Evolutionary conservation across 2,113 vertebrate genomes (phyloP), one percentile per base, ranked within the genome.

Genomic region (Eptatretus burgeri): DNA sequence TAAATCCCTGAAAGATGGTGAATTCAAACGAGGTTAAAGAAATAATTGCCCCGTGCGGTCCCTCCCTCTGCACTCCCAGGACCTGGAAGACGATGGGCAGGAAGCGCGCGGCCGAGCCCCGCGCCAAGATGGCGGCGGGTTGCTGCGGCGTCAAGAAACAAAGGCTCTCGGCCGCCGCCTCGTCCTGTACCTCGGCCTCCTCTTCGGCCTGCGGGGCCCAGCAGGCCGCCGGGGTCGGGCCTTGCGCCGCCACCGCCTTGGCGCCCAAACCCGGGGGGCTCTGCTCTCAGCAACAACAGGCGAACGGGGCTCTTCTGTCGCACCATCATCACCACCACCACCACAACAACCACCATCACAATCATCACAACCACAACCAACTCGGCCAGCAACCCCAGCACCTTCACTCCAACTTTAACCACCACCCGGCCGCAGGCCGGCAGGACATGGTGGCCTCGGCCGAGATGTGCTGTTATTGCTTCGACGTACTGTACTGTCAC

Each of bases 121-220:
- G 82, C 81, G 88, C 81, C 83, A 94, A 94, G 85, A 94, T 94
- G 87, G 87, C 87, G 85, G 87, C 87, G 80, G 87, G 85, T 76
- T 94, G 87, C 84, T 94, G 87, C 78, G 87, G 87, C 84, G 87
- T 94, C 83, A 94, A 94, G 85, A 94, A 94, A 82, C 56, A 60
- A 13, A n/a, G 56, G n/a, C 20, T 60, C n/a, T n/a, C 56, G n/a
- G 53, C 53, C 53, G 3, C 53, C 4, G 53, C 53, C 53, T 11
- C 56, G n/a, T 11, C 56, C 56, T 10, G n/a, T 11, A 60, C 56
- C 56, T 11, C 53, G 16, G 16, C 53, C 53, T 60, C 53, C 9
- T 17, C 53, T 8, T n/a, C 53, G n/a, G 13, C 56, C 56, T 60
- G n/a, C 56, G n/a, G 27, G 7, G 27, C 27, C 27, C 27, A 41